These are phyloP conservation scores for Micrasema longulum DNA, from an alignment of 1,140 invertebrate genomes.

Conservation along the genomic window DNA sequence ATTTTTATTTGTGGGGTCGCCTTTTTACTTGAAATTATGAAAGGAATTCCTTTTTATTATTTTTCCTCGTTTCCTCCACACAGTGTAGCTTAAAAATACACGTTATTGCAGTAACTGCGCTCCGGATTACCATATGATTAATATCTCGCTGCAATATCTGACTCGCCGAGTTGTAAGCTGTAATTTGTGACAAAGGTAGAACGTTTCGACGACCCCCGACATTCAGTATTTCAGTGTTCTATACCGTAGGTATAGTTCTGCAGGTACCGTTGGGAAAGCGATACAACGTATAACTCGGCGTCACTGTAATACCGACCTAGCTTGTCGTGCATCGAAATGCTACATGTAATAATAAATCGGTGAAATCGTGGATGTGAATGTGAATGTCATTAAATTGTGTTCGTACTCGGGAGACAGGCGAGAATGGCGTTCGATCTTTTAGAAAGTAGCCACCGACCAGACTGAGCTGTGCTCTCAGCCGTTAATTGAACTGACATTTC, in stretches of 20 bases:
- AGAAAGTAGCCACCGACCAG: constrained; percentile 46
- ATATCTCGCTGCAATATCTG: no score
- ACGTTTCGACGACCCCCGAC: constrained; percentile 17
- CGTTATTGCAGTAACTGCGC: background rate
- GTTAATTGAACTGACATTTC: constrained; percentile 38
- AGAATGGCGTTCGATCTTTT: constrained; percentile 45
- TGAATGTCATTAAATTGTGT: constrained; percentile 48
- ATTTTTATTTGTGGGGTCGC: no score
- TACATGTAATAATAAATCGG: constrained; percentile 48
- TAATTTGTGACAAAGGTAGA: background rate
- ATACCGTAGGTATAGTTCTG: constrained; percentile 10
- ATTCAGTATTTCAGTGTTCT: constrained; percentile 8
- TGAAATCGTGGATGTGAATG: constrained; percentile 53
- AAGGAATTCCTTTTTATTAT: background rate
- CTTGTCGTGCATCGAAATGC: constrained; percentile 43
- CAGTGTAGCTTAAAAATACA: no score
- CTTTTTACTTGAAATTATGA: no score
- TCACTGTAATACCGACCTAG: constrained; percentile 15
- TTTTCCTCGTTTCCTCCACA: background rate
- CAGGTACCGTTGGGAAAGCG: constrained; percentile 32
- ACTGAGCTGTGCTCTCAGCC: constrained; percentile 18
- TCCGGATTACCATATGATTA: background rate
- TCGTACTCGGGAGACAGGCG: constrained; percentile 11
- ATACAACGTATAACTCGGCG: constrained; percentile 11
- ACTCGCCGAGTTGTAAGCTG: no score